Evolutionary conservation across 64 coral and sea anemone species (phyloP).

Genomic region (Acropora yongei): DNA sequence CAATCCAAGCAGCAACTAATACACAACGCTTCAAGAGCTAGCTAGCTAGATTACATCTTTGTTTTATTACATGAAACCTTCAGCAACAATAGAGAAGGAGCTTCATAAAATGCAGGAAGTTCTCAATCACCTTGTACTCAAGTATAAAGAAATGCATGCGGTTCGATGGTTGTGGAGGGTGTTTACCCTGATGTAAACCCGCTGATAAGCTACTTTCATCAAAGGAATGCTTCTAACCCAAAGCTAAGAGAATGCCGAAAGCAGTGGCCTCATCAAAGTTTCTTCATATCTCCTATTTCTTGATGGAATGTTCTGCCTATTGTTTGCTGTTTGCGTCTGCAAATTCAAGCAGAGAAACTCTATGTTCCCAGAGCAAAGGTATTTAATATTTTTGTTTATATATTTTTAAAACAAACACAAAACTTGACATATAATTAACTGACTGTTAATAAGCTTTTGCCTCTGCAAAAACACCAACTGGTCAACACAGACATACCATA

Average conservation of each 20-base stretch:
- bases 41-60: not conserved
- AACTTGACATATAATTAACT: too few species aligned
- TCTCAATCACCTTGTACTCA: not conserved
- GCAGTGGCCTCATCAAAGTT: conserved; percentile 8
- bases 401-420: too few species aligned
- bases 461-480: too few species aligned
- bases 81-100: not conserved
- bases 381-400: not conserved
- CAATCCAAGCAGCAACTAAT: not conserved
- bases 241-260: conserved; percentile 25
- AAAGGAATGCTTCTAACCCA: not conserved
- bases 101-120: not conserved
- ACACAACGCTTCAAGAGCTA: not conserved
- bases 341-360: conserved; percentile 12
- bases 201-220: not conserved
- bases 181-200: not conserved
- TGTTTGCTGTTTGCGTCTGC: not conserved
- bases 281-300: conserved; percentile 6
- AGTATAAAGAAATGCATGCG: not conserved
- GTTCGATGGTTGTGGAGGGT: not conserved
- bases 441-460: too few species aligned
- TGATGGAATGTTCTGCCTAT: conserved; percentile 41
- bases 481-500: too few species aligned
- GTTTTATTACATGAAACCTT: not conserved
- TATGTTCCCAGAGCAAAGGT: conserved; percentile 41